Evolutionary conservation across 2,888 invertebrate genomes (phyloP), one percentile per base, ranked within the genome.

Genomic region (Conchocele bisecta): DNA sequence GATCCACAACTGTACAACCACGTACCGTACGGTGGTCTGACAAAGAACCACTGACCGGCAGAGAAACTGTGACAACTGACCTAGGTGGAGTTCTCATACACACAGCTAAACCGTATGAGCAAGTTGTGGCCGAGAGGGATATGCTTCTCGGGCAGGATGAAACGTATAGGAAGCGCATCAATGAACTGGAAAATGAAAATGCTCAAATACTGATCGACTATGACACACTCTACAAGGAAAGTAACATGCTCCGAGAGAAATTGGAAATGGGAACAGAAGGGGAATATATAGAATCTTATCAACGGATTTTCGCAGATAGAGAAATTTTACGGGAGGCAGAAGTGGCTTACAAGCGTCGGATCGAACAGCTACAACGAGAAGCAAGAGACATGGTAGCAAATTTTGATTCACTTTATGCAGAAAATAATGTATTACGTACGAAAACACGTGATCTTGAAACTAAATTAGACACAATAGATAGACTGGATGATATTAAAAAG

Each of bases 321-420:
- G 69, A 73, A 24, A 76, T 76, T 33, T 31, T 76, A 11, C 35
- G 76, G 13, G 76, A 76, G 41, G 76, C 76, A 5, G 76, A 76
- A 51, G 70, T 63, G 17, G 76, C 76, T 0, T 76, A 76, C 46
- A 76, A 76, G 54, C 65, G 60, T 28, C 17, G 76, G 35, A 76
- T 76, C 31, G 54, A 53, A 6, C 76, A 76, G 31, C 56, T 76
- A 7, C 72, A 76, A 51, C 60, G 70, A 24, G 69, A 76, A 26
- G 63, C 72, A 7, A 69, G 54, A 39, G 72, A 69, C 54, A 76
- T 76, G 76, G 35, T 76, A 35, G 61, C 48, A 22, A 76, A 76
- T 28, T 76, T 76, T 56, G 76, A 76, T 41, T 69, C 76, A 2
- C 53, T 76, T 20, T 72, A 76, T 48, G 35, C 61, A 15, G 76